Percentiles rank a stretch among this genome's conserved stretches.
Evolutionary conservation across 2,888 invertebrate genomes (phyloP).

Genomic region (Arenicola marina): DNA sequence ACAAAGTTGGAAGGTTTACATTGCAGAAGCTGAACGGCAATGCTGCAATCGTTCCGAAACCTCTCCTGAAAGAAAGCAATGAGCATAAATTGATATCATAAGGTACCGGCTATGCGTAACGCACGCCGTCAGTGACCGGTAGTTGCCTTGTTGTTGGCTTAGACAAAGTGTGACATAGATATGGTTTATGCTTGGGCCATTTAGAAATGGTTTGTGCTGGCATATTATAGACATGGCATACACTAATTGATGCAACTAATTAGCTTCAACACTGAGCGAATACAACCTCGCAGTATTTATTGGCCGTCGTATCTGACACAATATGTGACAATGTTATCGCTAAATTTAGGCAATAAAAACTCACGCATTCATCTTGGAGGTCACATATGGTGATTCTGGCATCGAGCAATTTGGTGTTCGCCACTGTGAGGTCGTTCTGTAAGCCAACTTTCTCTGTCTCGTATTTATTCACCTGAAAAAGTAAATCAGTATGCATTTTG

Average conservation of each 20-base stretch:
- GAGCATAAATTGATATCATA: no score
- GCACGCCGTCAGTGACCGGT: no score
- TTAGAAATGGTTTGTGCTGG: no score
- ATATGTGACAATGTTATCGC: not conserved
- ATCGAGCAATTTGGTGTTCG: constrained; percentile 64
- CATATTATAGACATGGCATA: no score
- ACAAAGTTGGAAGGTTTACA: constrained; percentile 95
- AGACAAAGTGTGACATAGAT: no score
- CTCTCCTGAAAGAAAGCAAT: constrained; percentile 87
- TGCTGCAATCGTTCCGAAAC: constrained; percentile 89
- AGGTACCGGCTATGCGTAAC: no score
- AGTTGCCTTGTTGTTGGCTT: no score
- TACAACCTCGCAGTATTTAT: no score
- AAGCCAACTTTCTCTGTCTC: constrained; percentile 85
- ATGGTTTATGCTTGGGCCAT: no score
- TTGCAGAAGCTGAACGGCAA: constrained; percentile 90
- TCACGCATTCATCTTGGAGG: constrained; percentile 62
- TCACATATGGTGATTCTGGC: constrained; percentile 58
- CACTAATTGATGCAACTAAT: no score
- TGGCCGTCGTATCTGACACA: not conserved
- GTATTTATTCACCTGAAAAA: constrained; percentile 72
- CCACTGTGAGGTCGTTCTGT: constrained; percentile 82
- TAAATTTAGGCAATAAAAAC: not conserved
- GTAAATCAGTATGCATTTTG: no score
- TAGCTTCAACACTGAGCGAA: no score